These are phyloP conservation scores for Tipula helvola DNA, from an alignment of 2,888 invertebrate genomes.

Conservation along the genomic window DNA sequence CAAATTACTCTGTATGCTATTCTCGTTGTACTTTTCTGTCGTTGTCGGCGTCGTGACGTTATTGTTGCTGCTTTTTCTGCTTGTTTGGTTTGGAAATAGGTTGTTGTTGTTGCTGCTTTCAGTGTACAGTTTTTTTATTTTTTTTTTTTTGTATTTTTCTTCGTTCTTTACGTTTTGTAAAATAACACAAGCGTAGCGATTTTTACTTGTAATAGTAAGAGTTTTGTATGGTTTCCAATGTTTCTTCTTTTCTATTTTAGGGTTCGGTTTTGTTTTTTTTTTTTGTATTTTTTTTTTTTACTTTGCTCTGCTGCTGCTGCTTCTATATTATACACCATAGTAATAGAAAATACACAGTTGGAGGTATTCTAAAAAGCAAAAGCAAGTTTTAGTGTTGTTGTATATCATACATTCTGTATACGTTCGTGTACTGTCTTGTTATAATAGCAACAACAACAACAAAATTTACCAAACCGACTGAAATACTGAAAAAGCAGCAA, in stretches of 20 bases:
- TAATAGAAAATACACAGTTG: conserved; percentile 4
- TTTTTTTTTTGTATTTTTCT: background rate
- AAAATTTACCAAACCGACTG: background rate
- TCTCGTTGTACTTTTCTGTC: conserved; percentile 4
- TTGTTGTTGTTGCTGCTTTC: background rate
- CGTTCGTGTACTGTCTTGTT: background rate
- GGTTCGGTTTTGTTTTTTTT: background rate
- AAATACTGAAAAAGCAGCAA: conserved; percentile 4
- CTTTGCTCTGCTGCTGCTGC: background rate
- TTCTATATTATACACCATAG: background rate
- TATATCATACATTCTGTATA: background rate
- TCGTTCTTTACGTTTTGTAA: conserved; percentile 5
- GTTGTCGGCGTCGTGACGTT: conserved; percentile 4
- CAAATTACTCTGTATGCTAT: conserved; percentile 4
- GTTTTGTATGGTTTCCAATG: conserved; percentile 4
- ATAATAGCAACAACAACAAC: background rate
- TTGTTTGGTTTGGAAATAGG: background rate
- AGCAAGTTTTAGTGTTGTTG: background rate
- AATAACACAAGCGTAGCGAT: conserved; percentile 10
- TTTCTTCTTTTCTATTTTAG: conserved; percentile 4
- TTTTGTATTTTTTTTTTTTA: background rate
- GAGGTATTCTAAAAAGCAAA: conserved; percentile 4
- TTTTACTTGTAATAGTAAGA: conserved; percentile 6
- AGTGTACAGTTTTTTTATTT: background rate
- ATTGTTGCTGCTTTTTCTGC: background rate